Evolutionary conservation across 2,113 vertebrate genomes (phyloP), one percentile per base, ranked within the genome.

Genomic region (Mobula birostris): DNA sequence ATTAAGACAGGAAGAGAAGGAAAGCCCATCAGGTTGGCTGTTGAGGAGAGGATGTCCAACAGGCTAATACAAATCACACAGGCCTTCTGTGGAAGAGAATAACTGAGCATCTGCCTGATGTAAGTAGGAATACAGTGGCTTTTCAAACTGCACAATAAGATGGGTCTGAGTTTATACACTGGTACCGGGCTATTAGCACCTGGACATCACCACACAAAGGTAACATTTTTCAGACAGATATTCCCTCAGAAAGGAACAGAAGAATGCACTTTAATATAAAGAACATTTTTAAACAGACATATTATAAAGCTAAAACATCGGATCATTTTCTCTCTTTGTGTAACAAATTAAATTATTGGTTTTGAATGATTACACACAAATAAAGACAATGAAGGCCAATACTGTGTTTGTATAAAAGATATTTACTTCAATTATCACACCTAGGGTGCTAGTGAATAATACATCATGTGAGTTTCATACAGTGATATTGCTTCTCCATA

Each of bases 341-440:
- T 94, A 94, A 94, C 29, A 85, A 95, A 95, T 95, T 95, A 95
- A 95, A 97, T 96, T 96, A 96, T 97, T 96, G 97, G 96, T 96
- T 96, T 96, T 96, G 96, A 95, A 90, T 95, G 94, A 66, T 96
- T 95, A 95, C 95, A 95, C 94, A 94, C 96, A 76, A 96, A 97
- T 27, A 97, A 97, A 97, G 96, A 97, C 96, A 96, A 96, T 97
- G 98, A 97, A 98, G 96, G 79, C 97, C 0, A 95, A 40, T 78
- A 94, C 97, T 97, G 98, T 99, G 98, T 99, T 99, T 99, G 98
- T 99, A 99, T 98, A 99, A 99, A 99, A 99, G 98, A 99, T 98
- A 99, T 99, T 99, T 99, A 99, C 98, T 99, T 99, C 98, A 98
- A 98, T 98, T 97, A 98, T 99, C 98, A 99, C 98, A 99, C 98